Percentiles rank a stretch among this genome's conserved stretches.
Evolutionary conservation across 2,888 invertebrate genomes (phyloP).

Genomic region (Lithophane ornitopus): DNA sequence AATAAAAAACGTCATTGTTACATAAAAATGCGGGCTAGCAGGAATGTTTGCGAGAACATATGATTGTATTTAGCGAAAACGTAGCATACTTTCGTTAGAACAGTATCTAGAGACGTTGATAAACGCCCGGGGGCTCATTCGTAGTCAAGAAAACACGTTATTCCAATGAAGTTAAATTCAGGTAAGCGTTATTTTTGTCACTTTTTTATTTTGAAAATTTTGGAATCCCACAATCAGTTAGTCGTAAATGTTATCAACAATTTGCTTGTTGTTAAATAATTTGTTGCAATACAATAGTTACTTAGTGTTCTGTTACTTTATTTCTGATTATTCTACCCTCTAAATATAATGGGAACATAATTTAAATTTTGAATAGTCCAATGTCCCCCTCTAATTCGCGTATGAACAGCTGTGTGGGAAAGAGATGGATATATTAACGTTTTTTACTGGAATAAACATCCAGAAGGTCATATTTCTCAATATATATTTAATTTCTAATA

Average conservation of each 20-base stretch:
- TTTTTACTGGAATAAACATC: conserved; percentile 42
- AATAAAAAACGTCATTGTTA: conserved; percentile 62
- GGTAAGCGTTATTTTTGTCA: conserved; percentile 68
- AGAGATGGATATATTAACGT: conserved; percentile 34
- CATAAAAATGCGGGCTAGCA: conserved; percentile 69
- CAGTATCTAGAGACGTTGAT: conserved; percentile 48
- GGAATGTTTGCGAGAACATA: conserved; percentile 66
- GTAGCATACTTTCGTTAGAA: conserved; percentile 50
- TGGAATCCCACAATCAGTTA: conserved; percentile 8
- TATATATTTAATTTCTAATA: conserved; percentile 9
- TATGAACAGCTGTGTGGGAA: conserved; percentile 48
- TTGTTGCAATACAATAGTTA: background rate
- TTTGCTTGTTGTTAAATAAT: conserved; percentile 26
- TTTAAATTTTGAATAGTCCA: conserved; percentile 22
- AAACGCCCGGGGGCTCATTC: conserved; percentile 37
- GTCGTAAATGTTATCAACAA: conserved; percentile 29
- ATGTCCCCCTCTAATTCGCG: conserved; percentile 31
- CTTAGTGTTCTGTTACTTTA: background rate
- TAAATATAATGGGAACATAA: conserved; percentile 20
- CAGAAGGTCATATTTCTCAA: conserved; percentile 33
- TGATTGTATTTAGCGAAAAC: conserved; percentile 55
- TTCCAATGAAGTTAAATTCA: conserved; percentile 75
- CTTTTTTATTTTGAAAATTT: conserved; percentile 37
- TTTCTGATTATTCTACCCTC: conserved; percentile 29
- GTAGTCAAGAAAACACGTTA: conserved; percentile 68